Evolutionary conservation across 2,797 vertebrate genomes (phyloP).

Genomic region (Micropoecilia bifurca): DNA sequence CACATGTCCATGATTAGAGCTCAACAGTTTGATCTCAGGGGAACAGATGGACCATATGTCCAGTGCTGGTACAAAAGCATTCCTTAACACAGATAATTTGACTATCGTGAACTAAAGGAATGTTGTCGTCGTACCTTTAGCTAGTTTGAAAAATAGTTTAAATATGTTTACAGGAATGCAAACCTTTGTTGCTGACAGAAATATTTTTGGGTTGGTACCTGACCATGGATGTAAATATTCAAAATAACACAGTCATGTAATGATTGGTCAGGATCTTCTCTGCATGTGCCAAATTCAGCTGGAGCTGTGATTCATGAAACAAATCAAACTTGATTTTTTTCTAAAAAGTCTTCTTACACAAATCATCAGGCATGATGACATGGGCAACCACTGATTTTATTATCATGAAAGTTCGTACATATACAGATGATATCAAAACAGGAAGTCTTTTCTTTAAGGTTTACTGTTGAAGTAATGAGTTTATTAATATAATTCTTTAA

Average conservation of each 20-base stretch:
- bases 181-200: neutral
- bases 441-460: neutral
- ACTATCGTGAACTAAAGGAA: neutral
- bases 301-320: conserved; percentile 3
- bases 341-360: conserved; percentile 21
- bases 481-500: neutral
- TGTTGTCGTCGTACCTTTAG: neutral
- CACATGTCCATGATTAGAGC: neutral
- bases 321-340: neutral
- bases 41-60: neutral
- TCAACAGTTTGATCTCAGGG: neutral
- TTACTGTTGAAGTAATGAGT: neutral
- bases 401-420: neutral
- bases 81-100: neutral
- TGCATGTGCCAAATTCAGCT: conserved; percentile 43
- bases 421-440: neutral
- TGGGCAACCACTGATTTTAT: too few species aligned
- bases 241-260: neutral
- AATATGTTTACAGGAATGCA: neutral
- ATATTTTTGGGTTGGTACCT: neutral
- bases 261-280: conserved; percentile 16
- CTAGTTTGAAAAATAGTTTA: neutral
- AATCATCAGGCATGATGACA: neutral
- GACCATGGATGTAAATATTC: neutral
- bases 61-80: neutral